These are phyloP conservation scores for Emydocephalus ijimae DNA, from an alignment of 2,113 vertebrate genomes.

Conservation along the genomic window DNA sequence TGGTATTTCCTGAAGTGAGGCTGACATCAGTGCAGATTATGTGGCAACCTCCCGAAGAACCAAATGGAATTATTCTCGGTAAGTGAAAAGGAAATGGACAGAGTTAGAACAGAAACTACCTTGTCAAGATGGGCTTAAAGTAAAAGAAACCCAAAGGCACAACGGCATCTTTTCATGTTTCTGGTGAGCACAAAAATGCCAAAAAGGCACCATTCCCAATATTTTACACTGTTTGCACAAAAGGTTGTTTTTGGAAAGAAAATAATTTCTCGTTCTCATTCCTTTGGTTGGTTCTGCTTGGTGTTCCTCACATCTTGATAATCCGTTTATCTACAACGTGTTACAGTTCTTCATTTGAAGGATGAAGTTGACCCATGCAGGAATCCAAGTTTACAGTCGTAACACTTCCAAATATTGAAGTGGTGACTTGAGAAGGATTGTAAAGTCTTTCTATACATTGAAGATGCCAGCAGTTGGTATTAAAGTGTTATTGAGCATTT, in stretches of 20 bases:
- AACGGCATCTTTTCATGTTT: background rate
- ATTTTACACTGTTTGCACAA: background rate
- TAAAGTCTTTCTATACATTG: background rate
- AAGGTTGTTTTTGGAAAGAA: background rate
- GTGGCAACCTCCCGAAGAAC: conserved; percentile 88
- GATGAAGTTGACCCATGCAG: background rate
- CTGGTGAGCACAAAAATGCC: background rate
- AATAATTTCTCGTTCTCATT: background rate
- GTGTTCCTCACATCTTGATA: background rate
- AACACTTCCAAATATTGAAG: background rate
- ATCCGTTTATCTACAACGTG: background rate
- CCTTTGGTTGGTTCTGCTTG: background rate
- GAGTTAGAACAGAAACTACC: background rate
- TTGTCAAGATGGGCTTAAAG: background rate
- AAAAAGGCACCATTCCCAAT: background rate
- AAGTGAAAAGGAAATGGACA: conserved; percentile 51
- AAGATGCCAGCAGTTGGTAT: background rate
- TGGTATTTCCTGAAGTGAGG: conserved; percentile 92
- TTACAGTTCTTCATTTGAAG: conserved; percentile 6
- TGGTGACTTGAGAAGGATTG: background rate
- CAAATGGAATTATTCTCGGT: conserved; percentile 92
- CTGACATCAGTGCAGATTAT: conserved; percentile 83
- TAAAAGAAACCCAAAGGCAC: background rate
- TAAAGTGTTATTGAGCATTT: background rate
- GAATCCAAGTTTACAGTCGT: background rate